A percentile compares a stretch with the other conserved stretches of the same genome.
These are phyloP conservation scores for Drosophila dunni DNA, from an alignment of 1,140 invertebrate species.

Conservation along the genomic window DNA sequence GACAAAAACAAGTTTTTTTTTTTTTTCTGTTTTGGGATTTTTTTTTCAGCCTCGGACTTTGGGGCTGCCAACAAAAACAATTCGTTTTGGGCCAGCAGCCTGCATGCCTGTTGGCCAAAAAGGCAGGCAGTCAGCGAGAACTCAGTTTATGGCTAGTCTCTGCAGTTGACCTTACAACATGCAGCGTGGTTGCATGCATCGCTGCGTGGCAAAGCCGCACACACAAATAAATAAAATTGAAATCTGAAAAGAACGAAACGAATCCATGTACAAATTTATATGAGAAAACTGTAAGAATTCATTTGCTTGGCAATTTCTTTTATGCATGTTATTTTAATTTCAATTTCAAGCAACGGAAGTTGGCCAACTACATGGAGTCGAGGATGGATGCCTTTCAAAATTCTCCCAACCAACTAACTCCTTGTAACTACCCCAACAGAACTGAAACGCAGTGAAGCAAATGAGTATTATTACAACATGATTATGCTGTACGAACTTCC, in stretches of 20 bases:
- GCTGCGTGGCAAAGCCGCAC: slow-evolving; percentile 30
- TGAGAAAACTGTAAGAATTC: slow-evolving; percentile 26
- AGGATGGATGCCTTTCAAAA: neutral
- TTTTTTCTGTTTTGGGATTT: neutral
- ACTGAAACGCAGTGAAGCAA: neutral
- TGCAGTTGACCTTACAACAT: slow-evolving; percentile 29
- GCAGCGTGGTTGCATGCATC: slow-evolving; percentile 34
- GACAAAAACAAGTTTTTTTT: slow-evolving; percentile 32
- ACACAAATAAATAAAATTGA: slow-evolving; percentile 8
- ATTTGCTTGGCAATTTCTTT: slow-evolving; percentile 30
- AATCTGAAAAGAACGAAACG: neutral
- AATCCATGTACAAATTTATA: slow-evolving; percentile 3
- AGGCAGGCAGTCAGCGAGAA: neutral
- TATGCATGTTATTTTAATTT: neutral
- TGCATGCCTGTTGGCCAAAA: slow-evolving; percentile 6
- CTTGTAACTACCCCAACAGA: slow-evolving; percentile 6
- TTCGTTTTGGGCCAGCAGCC: slow-evolving; percentile 20
- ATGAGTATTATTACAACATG: slow-evolving; percentile 44
- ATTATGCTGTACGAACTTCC: slow-evolving; percentile 39
- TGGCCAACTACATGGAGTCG: neutral
- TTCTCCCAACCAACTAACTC: neutral
- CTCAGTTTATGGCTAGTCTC: neutral
- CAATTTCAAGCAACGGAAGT: neutral
- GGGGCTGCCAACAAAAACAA: slow-evolving; percentile 11
- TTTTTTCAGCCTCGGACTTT: neutral